phyloP scores from a whole-genome alignment of 2,888 invertebrate genomes.

The Drosophila kanekoi region DNA sequence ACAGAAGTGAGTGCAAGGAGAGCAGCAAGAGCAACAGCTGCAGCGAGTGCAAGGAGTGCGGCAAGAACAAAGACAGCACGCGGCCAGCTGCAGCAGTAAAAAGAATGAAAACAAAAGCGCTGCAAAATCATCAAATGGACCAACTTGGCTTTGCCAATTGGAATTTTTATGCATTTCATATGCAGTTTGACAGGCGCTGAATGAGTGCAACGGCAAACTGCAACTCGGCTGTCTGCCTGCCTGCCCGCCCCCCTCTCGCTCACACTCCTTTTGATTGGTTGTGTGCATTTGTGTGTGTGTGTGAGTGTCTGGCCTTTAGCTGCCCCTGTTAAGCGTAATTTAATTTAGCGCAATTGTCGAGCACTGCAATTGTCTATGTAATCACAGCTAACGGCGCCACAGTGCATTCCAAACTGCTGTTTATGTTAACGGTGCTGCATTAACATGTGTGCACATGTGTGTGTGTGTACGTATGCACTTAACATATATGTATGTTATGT shows the following conservation, averaged over 20 bases:
- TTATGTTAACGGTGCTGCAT: slow-evolving; percentile 51
- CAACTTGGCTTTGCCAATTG: slow-evolving; percentile 73
- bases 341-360: slow-evolving; percentile 65
- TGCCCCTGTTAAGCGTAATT: slow-evolving; percentile 71
- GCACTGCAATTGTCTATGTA: slow-evolving; percentile 62
- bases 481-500: slow-evolving; percentile 3
- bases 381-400: slow-evolving; percentile 40
- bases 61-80: slow-evolving; percentile 18
- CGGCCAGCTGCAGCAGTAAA: slow-evolving; percentile 47
- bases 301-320: slow-evolving; percentile 57
- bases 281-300: slow-evolving; percentile 19
- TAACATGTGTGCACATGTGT: slow-evolving; percentile 15
- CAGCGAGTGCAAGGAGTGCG: slow-evolving; percentile 23
- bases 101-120: slow-evolving; percentile 58
- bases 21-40: slow-evolving; percentile 12
- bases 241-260: neutral
- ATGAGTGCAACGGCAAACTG: slow-evolving; percentile 13
- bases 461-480: slow-evolving; percentile 5
- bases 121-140: slow-evolving; percentile 71
- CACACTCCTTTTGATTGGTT: neutral
- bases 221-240: neutral
- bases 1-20: slow-evolving; percentile 21
- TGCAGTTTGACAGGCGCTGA: slow-evolving; percentile 42
- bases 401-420: slow-evolving; percentile 42
- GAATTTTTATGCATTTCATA: slow-evolving; percentile 40